Conservation (phyloP, 2,113 vertebrate species). For the Catharus minimus region DNA sequence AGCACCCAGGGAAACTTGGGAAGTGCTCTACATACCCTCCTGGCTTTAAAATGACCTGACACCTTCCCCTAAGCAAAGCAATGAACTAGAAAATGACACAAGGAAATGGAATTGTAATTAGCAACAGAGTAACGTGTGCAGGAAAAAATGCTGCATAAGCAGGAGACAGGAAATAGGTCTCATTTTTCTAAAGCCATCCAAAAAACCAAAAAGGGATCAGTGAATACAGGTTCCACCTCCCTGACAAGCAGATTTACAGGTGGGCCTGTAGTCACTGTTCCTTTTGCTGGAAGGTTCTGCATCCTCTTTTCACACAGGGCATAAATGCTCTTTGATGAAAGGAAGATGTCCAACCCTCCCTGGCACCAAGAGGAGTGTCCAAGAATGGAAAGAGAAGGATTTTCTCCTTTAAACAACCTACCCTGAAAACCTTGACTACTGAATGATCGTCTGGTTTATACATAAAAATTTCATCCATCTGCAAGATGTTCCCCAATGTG, state of each 20-base stretch:
- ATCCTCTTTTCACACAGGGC: neutral
- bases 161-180: neutral
- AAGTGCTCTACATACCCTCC: neutral
- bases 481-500: neutral
- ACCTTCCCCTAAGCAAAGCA: neutral
- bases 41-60: neutral
- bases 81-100: neutral
- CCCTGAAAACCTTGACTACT: neutral
- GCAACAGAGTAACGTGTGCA: neutral
- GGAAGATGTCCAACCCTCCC: neutral
- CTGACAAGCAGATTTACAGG: neutral
- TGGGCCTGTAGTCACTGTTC: neutral
- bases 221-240: neutral
- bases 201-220: neutral
- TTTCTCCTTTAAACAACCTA: neutral
- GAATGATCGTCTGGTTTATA: neutral
- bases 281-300: neutral
- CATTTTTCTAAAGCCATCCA: neutral
- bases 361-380: neutral
- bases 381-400: neutral
- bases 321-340: neutral
- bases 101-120: neutral
- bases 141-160: neutral
- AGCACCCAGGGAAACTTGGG: neutral
- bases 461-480: neutral